phyloP scores from a whole-genome alignment of 2,113 vertebrate species.

The Entosphenus tridentatus region DNA sequence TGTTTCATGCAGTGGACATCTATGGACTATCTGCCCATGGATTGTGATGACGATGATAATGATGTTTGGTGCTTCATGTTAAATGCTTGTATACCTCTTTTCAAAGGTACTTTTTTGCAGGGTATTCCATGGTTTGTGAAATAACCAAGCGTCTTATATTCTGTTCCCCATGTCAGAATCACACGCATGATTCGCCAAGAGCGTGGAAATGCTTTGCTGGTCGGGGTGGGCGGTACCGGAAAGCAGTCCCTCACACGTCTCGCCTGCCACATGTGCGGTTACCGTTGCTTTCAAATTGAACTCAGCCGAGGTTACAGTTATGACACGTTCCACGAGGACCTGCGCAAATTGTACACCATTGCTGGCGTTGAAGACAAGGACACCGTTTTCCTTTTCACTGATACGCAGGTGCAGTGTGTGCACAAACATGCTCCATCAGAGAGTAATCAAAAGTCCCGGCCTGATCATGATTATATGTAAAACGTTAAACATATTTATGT shows the following conservation, averaged over 20 bases:
- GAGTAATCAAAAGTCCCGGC: too few species aligned
- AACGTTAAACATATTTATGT: too few species aligned
- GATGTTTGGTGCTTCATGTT: constrained; percentile 9
- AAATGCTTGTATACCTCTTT: not conserved
- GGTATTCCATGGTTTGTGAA: too few species aligned
- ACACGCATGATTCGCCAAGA: constrained; percentile 59
- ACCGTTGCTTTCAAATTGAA: constrained; percentile 51
- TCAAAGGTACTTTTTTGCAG: too few species aligned
- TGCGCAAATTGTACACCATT: constrained; percentile 45
- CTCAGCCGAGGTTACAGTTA: constrained; percentile 48
- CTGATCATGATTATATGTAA: too few species aligned
- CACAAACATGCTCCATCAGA: too few species aligned
- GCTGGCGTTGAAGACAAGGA: constrained; percentile 41
- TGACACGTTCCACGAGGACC: constrained; percentile 47
- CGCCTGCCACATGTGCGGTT: constrained; percentile 45
- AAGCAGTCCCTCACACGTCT: constrained; percentile 52
- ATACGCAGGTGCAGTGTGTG: constrained; percentile 33
- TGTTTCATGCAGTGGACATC: too few species aligned
- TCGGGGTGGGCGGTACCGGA: constrained; percentile 55
- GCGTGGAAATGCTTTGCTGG: constrained; percentile 47
- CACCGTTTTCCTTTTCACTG: constrained; percentile 60
- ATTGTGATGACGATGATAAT: not conserved
- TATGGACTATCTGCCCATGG: too few species aligned
- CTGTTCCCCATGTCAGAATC: constrained; percentile 22
- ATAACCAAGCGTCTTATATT: too few species aligned